Evolutionary conservation across 2,888 invertebrate genomes (phyloP).

Genomic region (Carterocephalus palaemon): DNA sequence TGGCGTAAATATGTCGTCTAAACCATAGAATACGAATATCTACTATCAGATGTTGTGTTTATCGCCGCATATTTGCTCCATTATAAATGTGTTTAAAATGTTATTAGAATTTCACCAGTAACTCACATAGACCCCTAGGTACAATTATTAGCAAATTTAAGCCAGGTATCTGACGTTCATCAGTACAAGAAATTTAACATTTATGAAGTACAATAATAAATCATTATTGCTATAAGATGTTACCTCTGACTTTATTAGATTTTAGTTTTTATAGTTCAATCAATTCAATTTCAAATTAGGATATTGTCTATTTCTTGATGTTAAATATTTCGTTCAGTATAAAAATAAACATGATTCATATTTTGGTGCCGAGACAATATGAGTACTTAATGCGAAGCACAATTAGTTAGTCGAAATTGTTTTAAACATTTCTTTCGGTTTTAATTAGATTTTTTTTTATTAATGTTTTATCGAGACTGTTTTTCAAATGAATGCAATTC

Average conservation of each 20-base stretch:
- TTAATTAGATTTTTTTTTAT: conserved; percentile 13
- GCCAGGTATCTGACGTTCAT: not conserved
- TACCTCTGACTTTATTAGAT: conserved; percentile 5
- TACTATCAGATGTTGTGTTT: no score
- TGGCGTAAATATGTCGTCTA: no score
- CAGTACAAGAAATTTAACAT: conserved; percentile 13
- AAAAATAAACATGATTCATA: not conserved
- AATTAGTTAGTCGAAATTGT: conserved; percentile 27
- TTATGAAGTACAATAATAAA: conserved; percentile 13
- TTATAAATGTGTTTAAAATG: no score
- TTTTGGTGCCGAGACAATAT: conserved; percentile 4
- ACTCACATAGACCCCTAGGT: no score
- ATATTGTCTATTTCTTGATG: no score
- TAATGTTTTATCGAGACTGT: not conserved
- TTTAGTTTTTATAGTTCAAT: no score
- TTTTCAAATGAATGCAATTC: no score
- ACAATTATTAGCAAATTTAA: not conserved
- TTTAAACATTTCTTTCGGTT: conserved; percentile 7
- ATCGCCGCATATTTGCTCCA: no score
- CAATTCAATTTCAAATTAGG: no score
- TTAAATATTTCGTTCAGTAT: no score
- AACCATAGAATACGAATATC: no score
- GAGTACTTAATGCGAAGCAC: conserved; percentile 42
- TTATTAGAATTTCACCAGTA: conserved; percentile 6
- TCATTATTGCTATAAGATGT: conserved; percentile 1